These are phyloP conservation scores for Dipodomys ordii DNA, from an alignment of 2,113 vertebrate genomes.

Conservation along the genomic window DNA sequence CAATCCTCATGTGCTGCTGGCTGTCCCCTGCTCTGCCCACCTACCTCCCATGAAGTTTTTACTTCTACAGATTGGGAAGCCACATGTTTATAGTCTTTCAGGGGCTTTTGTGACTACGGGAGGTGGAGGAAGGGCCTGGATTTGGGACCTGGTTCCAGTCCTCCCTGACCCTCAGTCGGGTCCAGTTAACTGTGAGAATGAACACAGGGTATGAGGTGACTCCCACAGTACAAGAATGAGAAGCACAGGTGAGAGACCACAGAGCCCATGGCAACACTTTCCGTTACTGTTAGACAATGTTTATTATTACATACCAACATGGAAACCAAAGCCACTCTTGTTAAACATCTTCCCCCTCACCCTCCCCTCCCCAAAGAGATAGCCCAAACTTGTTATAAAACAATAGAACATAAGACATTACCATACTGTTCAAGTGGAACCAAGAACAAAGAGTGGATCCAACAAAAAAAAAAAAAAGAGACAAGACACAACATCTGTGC, in stretches of 20 bases:
- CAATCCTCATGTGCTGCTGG: rapidly evolving
- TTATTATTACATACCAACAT: constrained; percentile 74
- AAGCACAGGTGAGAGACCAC: not conserved
- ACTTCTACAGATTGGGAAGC: not conserved
- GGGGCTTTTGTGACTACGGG: not conserved
- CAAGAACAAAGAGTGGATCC: not conserved
- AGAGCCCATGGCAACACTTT: not conserved
- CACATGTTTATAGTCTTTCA: not conserved
- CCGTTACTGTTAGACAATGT: constrained; percentile 16
- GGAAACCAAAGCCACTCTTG: constrained; percentile 49
- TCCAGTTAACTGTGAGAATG: not conserved
- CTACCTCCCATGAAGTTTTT: not conserved
- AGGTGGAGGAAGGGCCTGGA: not conserved
- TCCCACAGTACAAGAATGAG: not conserved
- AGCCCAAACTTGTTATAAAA: constrained; percentile 46
- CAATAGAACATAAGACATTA: constrained; percentile 10
- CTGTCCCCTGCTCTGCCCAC: not conserved
- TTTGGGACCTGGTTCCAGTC: not conserved
- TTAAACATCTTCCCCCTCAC: not conserved
- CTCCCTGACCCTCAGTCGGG: not conserved
- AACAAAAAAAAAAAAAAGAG: constrained; percentile 28
- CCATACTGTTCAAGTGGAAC: not conserved
- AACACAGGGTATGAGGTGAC: not conserved
- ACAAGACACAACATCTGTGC: constrained; percentile 57
- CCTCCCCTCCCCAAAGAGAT: not conserved